Conservation (phyloP, 2,888 invertebrate species). For the Axea sp. region DNA sequence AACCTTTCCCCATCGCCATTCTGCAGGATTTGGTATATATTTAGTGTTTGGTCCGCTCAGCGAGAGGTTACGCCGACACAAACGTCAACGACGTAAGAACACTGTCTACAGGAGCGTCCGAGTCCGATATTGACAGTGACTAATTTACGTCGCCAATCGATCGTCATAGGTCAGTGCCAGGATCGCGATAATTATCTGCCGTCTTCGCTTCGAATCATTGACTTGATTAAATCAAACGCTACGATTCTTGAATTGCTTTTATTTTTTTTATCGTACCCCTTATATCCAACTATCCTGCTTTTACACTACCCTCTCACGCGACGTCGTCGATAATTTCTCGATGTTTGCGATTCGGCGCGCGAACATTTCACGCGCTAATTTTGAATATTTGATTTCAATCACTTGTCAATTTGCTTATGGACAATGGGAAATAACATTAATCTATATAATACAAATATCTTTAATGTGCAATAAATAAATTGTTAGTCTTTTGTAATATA, state of each 20-base stretch:
- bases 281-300: too few species aligned
- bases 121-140: slow-evolving; percentile 45
- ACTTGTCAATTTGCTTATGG: too few species aligned
- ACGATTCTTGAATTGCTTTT: not conserved
- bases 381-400: not conserved
- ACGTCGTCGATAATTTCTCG: not conserved
- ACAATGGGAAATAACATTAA: too few species aligned
- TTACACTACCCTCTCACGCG: too few species aligned
- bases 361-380: not conserved
- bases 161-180: slow-evolving; percentile 25
- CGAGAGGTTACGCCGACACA: slow-evolving; percentile 40
- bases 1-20: slow-evolving; percentile 97
- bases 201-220: slow-evolving; percentile 6
- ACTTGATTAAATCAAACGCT: not conserved
- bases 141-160: slow-evolving; percentile 7
- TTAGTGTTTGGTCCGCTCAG: not conserved
- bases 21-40: slow-evolving; percentile 54
- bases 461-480: too few species aligned
- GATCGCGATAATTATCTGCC: not conserved
- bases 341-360: not conserved
- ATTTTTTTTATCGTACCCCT: slow-evolving; percentile 1
- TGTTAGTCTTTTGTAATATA: too few species aligned
- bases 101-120: slow-evolving; percentile 5
- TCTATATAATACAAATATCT: not conserved
- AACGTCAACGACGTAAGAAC: slow-evolving; percentile 10